These are phyloP conservation scores for Cephalopachus bancanus DNA, from an alignment of 2,797 vertebrate genomes.

Conservation along the genomic window DNA sequence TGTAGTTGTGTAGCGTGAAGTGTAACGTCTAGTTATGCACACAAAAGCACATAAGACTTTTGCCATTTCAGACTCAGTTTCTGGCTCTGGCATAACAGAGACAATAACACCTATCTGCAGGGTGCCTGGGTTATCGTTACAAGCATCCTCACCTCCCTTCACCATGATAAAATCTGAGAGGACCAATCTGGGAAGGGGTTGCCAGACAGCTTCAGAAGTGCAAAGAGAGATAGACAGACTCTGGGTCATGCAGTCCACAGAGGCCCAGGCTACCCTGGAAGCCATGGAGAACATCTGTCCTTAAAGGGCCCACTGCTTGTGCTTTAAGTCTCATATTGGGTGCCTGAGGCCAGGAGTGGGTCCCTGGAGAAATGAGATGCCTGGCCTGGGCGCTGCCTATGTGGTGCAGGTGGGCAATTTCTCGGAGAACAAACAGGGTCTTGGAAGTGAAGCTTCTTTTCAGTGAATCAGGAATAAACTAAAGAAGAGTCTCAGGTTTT, in stretches of 20 bases:
- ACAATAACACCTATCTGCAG: neutral
- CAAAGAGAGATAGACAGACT: neutral
- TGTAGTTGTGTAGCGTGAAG: neutral
- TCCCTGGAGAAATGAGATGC: no score
- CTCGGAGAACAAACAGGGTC: neutral
- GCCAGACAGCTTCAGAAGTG: neutral
- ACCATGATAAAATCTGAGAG: neutral
- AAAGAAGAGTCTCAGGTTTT: neutral
- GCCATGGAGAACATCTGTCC: neutral
- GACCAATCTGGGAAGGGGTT: no score
- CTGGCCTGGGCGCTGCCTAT: neutral
- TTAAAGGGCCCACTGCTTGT: accelerated
- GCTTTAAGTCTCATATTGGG: neutral
- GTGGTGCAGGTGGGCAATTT: neutral
- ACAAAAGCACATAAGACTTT: neutral
- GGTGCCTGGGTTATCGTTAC: neutral
- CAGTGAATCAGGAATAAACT: neutral
- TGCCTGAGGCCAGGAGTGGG: neutral
- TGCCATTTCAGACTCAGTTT: neutral
- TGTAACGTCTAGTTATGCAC: neutral
- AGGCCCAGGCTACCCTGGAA: neutral
- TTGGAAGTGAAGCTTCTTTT: neutral
- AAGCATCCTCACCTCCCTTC: neutral
- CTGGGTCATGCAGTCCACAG: neutral
- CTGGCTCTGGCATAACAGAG: neutral